phyloP scores from a whole-genome alignment of 2,113 vertebrate genomes.

The Crotalus horridus region DNA sequence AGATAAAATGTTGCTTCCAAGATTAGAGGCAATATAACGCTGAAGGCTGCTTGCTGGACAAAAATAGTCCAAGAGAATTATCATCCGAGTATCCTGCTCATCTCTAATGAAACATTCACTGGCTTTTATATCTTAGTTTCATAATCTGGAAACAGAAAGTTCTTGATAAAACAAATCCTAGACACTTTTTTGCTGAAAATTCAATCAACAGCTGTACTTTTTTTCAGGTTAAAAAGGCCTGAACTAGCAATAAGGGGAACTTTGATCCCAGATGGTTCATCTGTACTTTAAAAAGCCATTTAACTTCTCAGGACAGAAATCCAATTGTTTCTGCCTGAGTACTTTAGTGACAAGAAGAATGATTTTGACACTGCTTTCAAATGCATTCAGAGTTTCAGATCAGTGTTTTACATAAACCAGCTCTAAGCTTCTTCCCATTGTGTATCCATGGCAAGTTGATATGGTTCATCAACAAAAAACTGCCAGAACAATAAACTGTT shows the following conservation, averaged over 20 bases:
- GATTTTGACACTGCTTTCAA: constrained; percentile 25
- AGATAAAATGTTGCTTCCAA: not conserved
- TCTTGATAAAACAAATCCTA: not conserved
- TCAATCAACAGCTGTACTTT: not conserved
- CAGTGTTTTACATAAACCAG: constrained; percentile 17
- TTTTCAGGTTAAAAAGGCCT: not conserved
- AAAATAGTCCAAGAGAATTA: not conserved
- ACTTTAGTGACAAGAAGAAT: constrained; percentile 1
- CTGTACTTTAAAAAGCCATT: constrained; percentile 12
- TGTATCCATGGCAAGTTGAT: not conserved
- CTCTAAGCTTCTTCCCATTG: constrained; percentile 30
- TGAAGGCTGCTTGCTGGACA: not conserved
- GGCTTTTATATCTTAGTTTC: not conserved
- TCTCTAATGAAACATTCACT: not conserved
- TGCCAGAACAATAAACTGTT: not conserved
- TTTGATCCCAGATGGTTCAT: constrained; percentile 28
- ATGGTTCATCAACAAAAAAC: not conserved
- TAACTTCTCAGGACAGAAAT: constrained; percentile 25
- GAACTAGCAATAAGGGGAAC: not conserved
- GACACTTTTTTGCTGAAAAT: not conserved
- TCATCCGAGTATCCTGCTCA: not conserved
- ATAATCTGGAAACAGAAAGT: not conserved
- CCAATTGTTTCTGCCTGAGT: constrained; percentile 28
- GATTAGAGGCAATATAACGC: not conserved
- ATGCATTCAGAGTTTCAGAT: constrained; percentile 13